Percentiles rank a stretch among this genome's conserved stretches.
Conservation (phyloP, 2,797 vertebrate genomes). For the Salmo trutta region DNA sequence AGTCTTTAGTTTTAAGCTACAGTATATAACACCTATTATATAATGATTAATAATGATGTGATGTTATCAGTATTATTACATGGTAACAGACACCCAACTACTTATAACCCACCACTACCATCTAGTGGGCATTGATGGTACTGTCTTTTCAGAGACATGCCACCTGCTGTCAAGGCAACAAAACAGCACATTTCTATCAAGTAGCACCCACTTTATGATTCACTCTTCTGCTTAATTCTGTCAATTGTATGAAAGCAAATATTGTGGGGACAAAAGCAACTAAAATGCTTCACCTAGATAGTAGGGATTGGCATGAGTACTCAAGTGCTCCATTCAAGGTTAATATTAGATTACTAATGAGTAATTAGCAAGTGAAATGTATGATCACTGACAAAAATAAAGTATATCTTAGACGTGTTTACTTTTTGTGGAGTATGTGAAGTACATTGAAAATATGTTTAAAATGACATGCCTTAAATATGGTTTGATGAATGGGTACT, state of each 20-base stretch:
- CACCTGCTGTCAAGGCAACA: neutral
- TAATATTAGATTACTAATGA: neutral
- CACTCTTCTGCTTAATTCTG: neutral
- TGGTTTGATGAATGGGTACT: constrained; percentile 1
- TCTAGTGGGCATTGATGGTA: constrained; percentile 62
- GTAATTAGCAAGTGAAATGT: neutral
- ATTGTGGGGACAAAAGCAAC: neutral
- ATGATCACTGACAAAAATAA: neutral
- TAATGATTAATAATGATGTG: neutral
- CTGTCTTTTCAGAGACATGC: no score
- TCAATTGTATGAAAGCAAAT: neutral
- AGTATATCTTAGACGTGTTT: neutral
- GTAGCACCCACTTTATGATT: neutral
- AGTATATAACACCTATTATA: neutral
- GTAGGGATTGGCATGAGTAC: neutral
- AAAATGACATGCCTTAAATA: neutral
- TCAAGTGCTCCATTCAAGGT: no score
- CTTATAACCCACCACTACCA: constrained; percentile 63
- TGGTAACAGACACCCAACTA: neutral
- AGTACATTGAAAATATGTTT: neutral
- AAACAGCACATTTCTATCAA: neutral
- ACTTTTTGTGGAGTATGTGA: neutral
- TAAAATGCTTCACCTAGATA: neutral
- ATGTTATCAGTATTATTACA: neutral
- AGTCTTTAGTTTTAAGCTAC: neutral